Conservation (phyloP, 2,113 vertebrate species). For the Alosa alosa region DNA sequence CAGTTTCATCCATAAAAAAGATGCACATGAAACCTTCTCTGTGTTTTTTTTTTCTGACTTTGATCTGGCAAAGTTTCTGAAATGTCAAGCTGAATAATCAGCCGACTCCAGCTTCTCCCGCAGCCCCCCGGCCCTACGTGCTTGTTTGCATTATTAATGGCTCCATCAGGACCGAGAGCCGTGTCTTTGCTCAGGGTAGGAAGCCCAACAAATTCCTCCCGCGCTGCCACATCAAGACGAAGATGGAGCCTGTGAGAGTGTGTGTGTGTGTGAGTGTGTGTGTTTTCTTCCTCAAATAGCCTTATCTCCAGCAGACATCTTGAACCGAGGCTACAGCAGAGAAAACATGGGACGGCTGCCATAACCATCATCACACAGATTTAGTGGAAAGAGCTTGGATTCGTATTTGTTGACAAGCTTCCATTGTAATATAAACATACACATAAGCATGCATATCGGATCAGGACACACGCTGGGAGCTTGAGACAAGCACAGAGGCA, state of each 20-base stretch:
- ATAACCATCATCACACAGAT: not conserved
- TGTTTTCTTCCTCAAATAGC: not conserved
- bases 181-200: conserved; percentile 52
- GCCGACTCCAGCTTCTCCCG: not conserved
- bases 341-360: not conserved
- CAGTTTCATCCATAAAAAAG: conserved; percentile 30
- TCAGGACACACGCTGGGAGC: too few relatives aligned
- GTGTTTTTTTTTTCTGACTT: conserved; percentile 33
- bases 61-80: conserved; percentile 48
- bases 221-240: not conserved
- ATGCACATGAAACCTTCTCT: conserved; percentile 36
- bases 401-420: not conserved
- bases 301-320: conserved; percentile 8
- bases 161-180: conserved; percentile 64
- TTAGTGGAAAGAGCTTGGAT: not conserved
- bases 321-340: not conserved
- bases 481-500: too few relatives aligned
- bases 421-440: not conserved
- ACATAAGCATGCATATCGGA: not conserved
- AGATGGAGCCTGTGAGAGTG: not conserved
- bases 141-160: conserved; percentile 66
- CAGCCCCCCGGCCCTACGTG: not conserved
- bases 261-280: not conserved
- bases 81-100: conserved; percentile 68
- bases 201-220: conserved; percentile 49